Conservation (phyloP, 2,113 vertebrate genomes). For the Crypturellus undulatus region DNA sequence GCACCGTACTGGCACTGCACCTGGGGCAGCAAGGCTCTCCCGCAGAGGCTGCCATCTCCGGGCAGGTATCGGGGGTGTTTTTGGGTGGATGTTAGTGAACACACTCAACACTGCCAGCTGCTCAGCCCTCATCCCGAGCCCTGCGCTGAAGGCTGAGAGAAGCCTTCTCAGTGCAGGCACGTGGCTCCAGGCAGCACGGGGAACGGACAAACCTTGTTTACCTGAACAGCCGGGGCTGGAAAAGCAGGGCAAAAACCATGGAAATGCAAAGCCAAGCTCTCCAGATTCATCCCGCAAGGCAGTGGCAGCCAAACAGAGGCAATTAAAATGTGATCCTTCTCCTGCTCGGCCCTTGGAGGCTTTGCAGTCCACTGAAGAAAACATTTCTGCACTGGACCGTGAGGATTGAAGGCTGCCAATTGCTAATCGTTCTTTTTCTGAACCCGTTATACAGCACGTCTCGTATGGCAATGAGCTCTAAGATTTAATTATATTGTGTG, state of each 20-base stretch:
- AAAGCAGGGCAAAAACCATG: background rate
- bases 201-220: background rate
- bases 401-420: background rate
- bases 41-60: background rate
- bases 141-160: background rate
- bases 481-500: slow-evolving; percentile 41
- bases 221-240: background rate
- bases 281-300: background rate
- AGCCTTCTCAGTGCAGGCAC: background rate
- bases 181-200: background rate
- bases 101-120: background rate
- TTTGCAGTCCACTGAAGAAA: background rate
- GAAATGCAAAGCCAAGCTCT: background rate
- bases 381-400: background rate
- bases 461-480: accelerated
- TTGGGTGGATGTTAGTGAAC: background rate
- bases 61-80: background rate
- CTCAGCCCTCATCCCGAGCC: background rate
- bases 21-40: background rate
- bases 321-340: background rate
- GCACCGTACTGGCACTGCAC: no score
- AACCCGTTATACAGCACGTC: background rate
- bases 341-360: background rate
- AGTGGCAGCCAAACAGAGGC: background rate
- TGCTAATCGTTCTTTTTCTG: background rate